Evolutionary conservation across 1,140 invertebrate species (phyloP).

Genomic region (Danaus melanippus): DNA sequence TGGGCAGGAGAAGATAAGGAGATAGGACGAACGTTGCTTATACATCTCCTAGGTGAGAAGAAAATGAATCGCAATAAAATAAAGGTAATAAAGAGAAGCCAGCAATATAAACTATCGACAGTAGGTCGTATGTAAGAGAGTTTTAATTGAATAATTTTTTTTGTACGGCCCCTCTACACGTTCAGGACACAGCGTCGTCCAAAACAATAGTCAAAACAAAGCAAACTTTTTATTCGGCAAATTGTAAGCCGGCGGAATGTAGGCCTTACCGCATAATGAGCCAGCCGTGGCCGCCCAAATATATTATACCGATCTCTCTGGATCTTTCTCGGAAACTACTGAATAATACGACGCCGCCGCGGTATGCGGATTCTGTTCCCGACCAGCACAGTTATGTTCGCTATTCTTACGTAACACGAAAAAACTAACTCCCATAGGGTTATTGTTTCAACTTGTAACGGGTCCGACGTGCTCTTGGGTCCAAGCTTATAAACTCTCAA

Average conservation of each 20-base stretch:
- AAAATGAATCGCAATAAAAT: too few species aligned
- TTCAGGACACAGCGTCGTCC: slow-evolving; percentile 9
- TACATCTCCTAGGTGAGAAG: too few species aligned
- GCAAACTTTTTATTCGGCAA: slow-evolving; percentile 52
- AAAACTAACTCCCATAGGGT: slow-evolving; percentile 23
- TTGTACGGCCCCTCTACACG: slow-evolving; percentile 14
- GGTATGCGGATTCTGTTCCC: slow-evolving; percentile 54
- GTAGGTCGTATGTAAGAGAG: too few species aligned
- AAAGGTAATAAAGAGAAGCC: too few species aligned
- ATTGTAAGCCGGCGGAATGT: slow-evolving; percentile 54
- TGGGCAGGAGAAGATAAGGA: too few species aligned
- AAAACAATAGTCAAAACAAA: slow-evolving; percentile 51
- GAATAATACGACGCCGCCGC: slow-evolving; percentile 47
- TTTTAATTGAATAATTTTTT: neutral
- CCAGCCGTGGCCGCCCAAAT: slow-evolving; percentile 33
- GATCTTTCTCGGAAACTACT: slow-evolving; percentile 50
- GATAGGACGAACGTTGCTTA: too few species aligned
- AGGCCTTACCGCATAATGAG: slow-evolving; percentile 58
- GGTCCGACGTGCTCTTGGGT: slow-evolving; percentile 7
- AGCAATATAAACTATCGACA: too few species aligned
- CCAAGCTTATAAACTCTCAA: neutral
- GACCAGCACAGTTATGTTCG: slow-evolving; percentile 57
- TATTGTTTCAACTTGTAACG: slow-evolving; percentile 23
- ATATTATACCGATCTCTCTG: slow-evolving; percentile 40
- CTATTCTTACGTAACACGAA: slow-evolving; percentile 56